These are phyloP conservation scores for Phoronis australis DNA, from an alignment of 2,888 invertebrate genomes.

Conservation along the genomic window DNA sequence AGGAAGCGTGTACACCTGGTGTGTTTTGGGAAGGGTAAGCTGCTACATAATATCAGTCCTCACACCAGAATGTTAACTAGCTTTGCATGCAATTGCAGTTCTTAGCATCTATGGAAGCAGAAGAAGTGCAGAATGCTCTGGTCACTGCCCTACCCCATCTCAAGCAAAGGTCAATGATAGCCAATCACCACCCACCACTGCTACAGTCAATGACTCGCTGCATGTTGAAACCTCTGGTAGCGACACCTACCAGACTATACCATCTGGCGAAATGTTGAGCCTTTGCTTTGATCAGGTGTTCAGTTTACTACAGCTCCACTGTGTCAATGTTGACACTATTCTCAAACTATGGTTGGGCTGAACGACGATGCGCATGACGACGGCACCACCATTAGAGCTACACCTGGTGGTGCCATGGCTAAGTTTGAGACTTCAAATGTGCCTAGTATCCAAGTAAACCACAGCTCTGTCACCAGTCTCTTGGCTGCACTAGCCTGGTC, in stretches of 20 bases:
- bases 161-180: too few species aligned
- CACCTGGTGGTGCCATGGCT: slow-evolving; percentile 16
- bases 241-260: slow-evolving; percentile 22
- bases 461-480: slow-evolving; percentile 62
- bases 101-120: too few species aligned
- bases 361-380: slow-evolving; percentile 60
- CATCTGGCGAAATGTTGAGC: slow-evolving; percentile 60
- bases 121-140: too few species aligned
- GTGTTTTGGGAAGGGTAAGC: too few species aligned
- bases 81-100: too few species aligned
- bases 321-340: slow-evolving; percentile 75
- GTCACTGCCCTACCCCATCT: too few species aligned
- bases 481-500: slow-evolving; percentile 65
- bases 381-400: slow-evolving; percentile 18
- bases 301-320: slow-evolving; percentile 60
- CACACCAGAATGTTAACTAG: too few species aligned
- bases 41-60: too few species aligned
- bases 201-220: too few species aligned
- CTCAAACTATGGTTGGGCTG: slow-evolving; percentile 79
- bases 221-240: too few species aligned
- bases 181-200: too few species aligned
- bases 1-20: too few species aligned
- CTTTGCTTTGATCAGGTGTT: slow-evolving; percentile 68
- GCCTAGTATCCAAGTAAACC: slow-evolving; percentile 64
- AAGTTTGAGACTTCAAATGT: slow-evolving; percentile 33